These are phyloP conservation scores for Vireo altiloquus DNA, from an alignment of 2,113 vertebrate species.

Conservation along the genomic window DNA sequence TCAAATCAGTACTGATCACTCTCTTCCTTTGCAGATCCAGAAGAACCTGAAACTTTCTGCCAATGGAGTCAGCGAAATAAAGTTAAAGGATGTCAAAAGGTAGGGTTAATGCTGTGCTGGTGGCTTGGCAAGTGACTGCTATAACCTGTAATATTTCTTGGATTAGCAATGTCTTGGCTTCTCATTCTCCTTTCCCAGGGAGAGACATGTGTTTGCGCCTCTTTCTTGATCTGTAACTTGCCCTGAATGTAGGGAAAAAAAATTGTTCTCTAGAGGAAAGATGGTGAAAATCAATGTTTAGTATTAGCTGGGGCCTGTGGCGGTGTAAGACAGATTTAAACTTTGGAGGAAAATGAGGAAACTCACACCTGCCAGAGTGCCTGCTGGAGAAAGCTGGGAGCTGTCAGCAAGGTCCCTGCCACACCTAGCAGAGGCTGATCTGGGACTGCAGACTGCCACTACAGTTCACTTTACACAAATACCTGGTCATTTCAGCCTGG, in stretches of 20 bases:
- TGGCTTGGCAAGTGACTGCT: neutral
- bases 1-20: neutral
- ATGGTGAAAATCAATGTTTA: neutral
- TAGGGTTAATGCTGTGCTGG: neutral
- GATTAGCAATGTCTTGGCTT: neutral
- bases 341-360: neutral
- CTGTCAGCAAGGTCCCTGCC: neutral
- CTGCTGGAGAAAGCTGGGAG: neutral
- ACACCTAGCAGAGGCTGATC: neutral
- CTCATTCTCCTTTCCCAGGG: neutral
- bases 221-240: neutral
- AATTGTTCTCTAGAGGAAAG: neutral
- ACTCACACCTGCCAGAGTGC: neutral
- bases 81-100: slow-evolving; percentile 40
- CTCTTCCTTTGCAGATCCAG: slow-evolving; percentile 64
- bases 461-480: neutral
- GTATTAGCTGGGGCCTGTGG: neutral
- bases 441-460: neutral
- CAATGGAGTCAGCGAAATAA: slow-evolving; percentile 31
- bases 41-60: slow-evolving; percentile 57
- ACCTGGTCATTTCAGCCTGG: neutral
- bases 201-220: neutral
- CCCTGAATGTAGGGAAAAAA: neutral
- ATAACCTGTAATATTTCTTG: neutral
- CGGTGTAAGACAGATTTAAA: neutral